These are phyloP conservation scores for Ichneumoninae sp. DNA, from an alignment of 2,888 invertebrate genomes.

Conservation along the genomic window DNA sequence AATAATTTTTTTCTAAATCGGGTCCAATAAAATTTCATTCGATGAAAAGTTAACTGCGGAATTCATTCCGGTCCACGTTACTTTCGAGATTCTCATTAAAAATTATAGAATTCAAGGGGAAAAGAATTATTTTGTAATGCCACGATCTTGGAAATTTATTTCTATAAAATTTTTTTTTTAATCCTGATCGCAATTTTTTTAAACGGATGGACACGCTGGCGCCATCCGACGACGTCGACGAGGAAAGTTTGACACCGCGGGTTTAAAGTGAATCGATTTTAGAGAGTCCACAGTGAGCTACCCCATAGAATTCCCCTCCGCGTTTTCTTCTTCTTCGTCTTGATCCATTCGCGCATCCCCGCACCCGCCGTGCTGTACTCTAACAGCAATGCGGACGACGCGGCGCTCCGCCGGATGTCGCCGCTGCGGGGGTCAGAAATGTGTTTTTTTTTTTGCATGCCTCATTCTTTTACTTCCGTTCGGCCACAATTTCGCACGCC, in stretches of 20 bases:
- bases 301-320: slow-evolving; percentile 67
- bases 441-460: slow-evolving; percentile 51
- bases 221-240: slow-evolving; percentile 76
- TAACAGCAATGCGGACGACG: slow-evolving; percentile 63
- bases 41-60: too few species aligned
- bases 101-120: too few species aligned
- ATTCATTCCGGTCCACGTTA: too few species aligned
- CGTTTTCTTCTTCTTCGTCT: slow-evolving; percentile 59
- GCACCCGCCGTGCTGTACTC: slow-evolving; percentile 71
- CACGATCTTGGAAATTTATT: too few species aligned
- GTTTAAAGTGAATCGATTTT: slow-evolving; percentile 62
- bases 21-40: too few species aligned
- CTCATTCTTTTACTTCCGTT: slow-evolving; percentile 45
- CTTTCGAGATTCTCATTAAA: too few species aligned
- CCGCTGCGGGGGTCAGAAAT: slow-evolving; percentile 71
- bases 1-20: too few species aligned
- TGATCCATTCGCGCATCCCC: slow-evolving; percentile 69
- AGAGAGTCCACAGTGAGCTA: slow-evolving; percentile 33
- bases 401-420: slow-evolving; percentile 76
- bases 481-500: slow-evolving; percentile 26
- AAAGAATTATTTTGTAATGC: too few species aligned
- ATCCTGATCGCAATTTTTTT: not conserved
- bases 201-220: slow-evolving; percentile 69
- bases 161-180: too few species aligned
- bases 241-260: slow-evolving; percentile 71